Evolutionary conservation across 2,888 invertebrate genomes (phyloP), one percentile per base, ranked within the genome.

Genomic region (Seira musarum): DNA sequence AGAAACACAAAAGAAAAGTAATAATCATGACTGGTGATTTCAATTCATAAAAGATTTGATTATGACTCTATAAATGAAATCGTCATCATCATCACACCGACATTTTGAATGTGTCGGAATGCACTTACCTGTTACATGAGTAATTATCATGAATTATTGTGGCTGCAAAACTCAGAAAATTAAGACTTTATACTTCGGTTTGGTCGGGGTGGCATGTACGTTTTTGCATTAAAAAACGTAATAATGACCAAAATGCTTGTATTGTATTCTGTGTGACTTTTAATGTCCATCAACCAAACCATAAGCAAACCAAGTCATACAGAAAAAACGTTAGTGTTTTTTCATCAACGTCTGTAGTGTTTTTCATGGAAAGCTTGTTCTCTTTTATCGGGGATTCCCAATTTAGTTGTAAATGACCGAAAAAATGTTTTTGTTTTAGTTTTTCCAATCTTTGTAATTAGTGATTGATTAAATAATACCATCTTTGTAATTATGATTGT

Each of bases 21-120:
- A 67, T 67, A 67, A 67, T 70, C 61, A 63, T 63, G 71, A 71
- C 71, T 71, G 35, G 71, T 71, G 71, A 71, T 21, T 71, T 63
- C 71, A 71, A 71, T 71, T 71, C 71, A 71, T 60, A 13, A 49
- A 49, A 49, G 30, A 49, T 49, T 49, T 49, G 13, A 49, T 49
- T 49, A 49, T 49, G 49, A 49, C 13, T 49, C 17, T 49, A 49
- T 49, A 15, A 49, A 49, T 49, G 15, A n/a, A n/a, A n/a, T n/a
- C 49, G 2, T 30, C 30, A 30, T 30, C 49, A n/a, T 49, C 49
- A 49, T 49, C 49, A 49, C 49, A 49, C 15, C 30, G 30, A 2
- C 49, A 49, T 13, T 15, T n/a, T 3, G 15, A 49, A 49, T 49
- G 49, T n/a, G 49, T 49, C 17, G 49, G 49, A n/a, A 13, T 49